Evolutionary conservation across 2,113 vertebrate genomes (phyloP), one percentile per base, ranked within the genome.

Genomic region (Grammomys dolichurus): DNA sequence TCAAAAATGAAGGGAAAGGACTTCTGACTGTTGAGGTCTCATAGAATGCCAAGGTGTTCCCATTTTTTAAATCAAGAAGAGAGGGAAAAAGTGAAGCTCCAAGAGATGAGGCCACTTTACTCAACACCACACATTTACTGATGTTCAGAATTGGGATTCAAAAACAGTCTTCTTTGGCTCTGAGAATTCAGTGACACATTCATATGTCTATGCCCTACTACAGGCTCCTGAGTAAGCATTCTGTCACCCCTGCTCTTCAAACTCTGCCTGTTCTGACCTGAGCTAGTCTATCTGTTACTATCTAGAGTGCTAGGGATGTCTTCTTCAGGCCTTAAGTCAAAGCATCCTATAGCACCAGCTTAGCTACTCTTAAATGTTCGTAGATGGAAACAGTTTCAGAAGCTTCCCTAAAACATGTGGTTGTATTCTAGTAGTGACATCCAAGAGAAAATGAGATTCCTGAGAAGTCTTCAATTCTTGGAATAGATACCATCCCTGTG

Each of bases 51-150:
- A 76, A 80, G 70, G 43, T 24, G 56, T 76, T 89, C 58, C 36
- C 51, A 46, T 77, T 84, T 85, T 65, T 65, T 56, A 26, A 14
- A 14, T 46, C 51, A 43, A 8, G n/a, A 70, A 48, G 11, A 91
- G 70, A 60, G 40, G 54, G 93, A 84, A 87, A 85, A 80, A 85
- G 70, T 22, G 82, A 93, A 77, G 48, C 92, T 85, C 48, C 56
- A 56, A 67, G 67, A 72, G 10, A 10, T 7, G 5, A 93, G 16
- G 33, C 11, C 20, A 12, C 31, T 89, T 40, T 77, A 40, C 20
- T 12, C 36, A 69, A n/a, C 28, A 56, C 46, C 19, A 14, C 9
- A 56, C 14, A 43, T 26, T 48, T 51, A 48, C 19, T 69, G 14
- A 78, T 31, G 78, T 33, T 86, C 67, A 63, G 46, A 77, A n/a